A percentile compares a stretch with the other conserved stretches of the same genome.
Evolutionary conservation across 2,113 vertebrate genomes (phyloP).

Genomic region (Phalacrocorax brasilianus): DNA sequence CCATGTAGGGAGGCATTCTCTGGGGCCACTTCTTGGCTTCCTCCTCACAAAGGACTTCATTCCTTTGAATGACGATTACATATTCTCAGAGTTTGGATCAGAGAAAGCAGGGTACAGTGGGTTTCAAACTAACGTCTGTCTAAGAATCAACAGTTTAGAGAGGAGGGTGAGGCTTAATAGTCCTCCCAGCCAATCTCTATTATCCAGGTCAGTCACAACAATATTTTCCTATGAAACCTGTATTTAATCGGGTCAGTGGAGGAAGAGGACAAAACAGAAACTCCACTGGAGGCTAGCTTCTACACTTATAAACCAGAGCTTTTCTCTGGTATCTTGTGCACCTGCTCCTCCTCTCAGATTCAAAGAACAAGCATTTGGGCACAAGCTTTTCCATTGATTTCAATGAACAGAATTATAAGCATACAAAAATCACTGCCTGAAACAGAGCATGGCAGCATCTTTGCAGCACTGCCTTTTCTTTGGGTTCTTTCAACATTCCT

Average conservation of each 20-base stretch:
- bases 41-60: background rate
- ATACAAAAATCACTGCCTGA: background rate
- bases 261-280: background rate
- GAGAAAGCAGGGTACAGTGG: background rate
- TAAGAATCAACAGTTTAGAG: background rate
- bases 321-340: background rate
- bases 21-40: background rate
- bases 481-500: background rate
- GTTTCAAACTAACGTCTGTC: background rate
- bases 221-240: background rate
- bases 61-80: background rate
- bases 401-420: background rate
- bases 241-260: background rate
- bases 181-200: background rate
- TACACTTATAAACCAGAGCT: background rate
- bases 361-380: background rate
- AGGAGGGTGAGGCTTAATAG: background rate
- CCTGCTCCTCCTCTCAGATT: background rate
- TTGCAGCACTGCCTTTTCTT: background rate
- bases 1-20: background rate
- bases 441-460: background rate
- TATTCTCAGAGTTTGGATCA: slow-evolving; percentile 8
- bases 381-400: background rate
- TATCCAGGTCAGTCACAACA: background rate
- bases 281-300: background rate